Conservation (phyloP, 2,797 vertebrate species). For the Mionectes olivaceus region DNA sequence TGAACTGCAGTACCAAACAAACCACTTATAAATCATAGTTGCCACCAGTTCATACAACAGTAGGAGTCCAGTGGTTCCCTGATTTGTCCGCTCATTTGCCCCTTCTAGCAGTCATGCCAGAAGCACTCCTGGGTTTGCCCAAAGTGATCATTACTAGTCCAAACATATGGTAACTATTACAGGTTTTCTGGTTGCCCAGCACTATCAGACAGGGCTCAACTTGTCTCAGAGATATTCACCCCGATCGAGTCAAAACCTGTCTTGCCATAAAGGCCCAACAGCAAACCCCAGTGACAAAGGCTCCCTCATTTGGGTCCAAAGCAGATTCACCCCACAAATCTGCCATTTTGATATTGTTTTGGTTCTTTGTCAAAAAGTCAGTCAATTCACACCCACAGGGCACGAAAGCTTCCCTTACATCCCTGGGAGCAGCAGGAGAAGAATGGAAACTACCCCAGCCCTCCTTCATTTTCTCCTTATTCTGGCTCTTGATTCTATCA, state of each 20-base stretch:
- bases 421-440: neutral
- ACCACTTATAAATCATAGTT: accelerated
- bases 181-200: neutral
- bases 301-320: neutral
- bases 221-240: neutral
- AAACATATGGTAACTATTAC: neutral
- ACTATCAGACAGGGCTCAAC: neutral
- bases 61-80: neutral
- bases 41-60: neutral
- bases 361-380: neutral
- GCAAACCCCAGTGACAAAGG: neutral
- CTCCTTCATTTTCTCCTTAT: neutral
- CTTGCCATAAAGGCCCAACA: neutral
- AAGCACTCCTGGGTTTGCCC: neutral
- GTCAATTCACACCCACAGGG: neutral
- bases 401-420: neutral
- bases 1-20: neutral
- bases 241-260: neutral
- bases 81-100: neutral
- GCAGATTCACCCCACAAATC: neutral
- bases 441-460: neutral
- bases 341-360: neutral
- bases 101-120: neutral
- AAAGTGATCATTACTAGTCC: neutral
- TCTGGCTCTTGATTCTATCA: neutral